Percentiles rank a stretch among this genome's conserved stretches.
phyloP scores from a whole-genome alignment of 1,140 invertebrate genomes.

The Uloborus diversus region DNA sequence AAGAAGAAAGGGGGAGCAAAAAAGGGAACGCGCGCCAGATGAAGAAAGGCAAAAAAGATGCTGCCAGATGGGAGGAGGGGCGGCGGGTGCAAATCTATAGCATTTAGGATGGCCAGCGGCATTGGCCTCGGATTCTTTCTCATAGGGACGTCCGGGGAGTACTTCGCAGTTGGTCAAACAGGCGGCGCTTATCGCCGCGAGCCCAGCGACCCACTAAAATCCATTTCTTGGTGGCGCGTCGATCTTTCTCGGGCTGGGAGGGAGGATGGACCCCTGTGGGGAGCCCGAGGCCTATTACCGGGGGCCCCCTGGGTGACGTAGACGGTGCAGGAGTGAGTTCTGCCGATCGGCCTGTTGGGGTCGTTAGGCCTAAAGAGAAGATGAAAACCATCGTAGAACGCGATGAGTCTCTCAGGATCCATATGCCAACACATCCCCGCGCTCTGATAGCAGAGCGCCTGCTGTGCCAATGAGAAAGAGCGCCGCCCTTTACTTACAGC shows the following conservation, averaged over 20 bases:
- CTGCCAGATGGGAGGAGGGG: neutral
- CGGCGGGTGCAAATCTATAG: conserved; percentile 52
- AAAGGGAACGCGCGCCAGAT: conserved; percentile 17
- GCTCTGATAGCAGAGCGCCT: conserved; percentile 6
- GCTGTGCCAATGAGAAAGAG: no score
- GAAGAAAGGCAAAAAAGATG: conserved; percentile 30
- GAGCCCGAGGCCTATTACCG: conserved; percentile 50
- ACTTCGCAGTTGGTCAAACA: conserved; percentile 57
- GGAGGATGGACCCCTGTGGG: conserved; percentile 49
- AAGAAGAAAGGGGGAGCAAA: neutral
- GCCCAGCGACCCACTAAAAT: conserved; percentile 51
- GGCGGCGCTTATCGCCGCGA: conserved; percentile 46
- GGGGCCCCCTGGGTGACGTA: conserved; percentile 34
- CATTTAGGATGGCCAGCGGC: conserved; percentile 49
- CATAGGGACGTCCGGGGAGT: conserved; percentile 44
- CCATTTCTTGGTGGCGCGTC: conserved; percentile 45
- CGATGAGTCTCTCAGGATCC: conserved; percentile 53
- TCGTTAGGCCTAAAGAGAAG: conserved; percentile 57
- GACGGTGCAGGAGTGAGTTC: conserved; percentile 32
- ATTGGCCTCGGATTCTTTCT: conserved; percentile 34
- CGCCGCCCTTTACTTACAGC: conserved; percentile 40
- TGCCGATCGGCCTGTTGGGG: conserved; percentile 51
- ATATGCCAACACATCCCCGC: conserved; percentile 52
- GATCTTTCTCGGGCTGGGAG: conserved; percentile 50
- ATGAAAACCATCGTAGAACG: conserved; percentile 53